Evolutionary conservation across 2,888 invertebrate genomes (phyloP).

Genomic region (Liopterus haemorrhoidalis): DNA sequence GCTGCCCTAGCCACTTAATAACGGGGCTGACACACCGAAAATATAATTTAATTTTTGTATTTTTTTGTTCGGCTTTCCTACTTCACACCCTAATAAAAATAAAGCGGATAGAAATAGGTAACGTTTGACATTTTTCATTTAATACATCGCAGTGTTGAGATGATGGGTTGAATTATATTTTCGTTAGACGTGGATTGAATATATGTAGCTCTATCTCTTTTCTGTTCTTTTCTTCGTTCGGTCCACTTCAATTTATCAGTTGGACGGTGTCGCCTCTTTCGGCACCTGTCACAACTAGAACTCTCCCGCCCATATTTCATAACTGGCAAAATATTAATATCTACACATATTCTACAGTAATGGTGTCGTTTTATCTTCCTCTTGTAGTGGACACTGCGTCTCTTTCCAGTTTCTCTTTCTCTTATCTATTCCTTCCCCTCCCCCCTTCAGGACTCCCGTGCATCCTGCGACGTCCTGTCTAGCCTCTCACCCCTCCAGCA

Average conservation of each 20-base stretch:
- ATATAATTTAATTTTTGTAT: constrained; percentile 44
- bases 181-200: constrained; percentile 43
- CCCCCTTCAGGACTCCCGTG: neutral
- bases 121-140: too few species aligned
- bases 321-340: constrained; percentile 38
- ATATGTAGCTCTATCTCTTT: constrained; percentile 30
- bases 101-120: constrained; percentile 7
- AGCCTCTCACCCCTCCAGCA: too few species aligned
- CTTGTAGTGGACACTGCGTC: constrained; percentile 1
- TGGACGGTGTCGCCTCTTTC: constrained; percentile 39
- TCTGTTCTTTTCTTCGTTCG: constrained; percentile 31
- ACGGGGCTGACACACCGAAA: constrained; percentile 43
- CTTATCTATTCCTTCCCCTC: neutral
- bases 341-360: constrained; percentile 32
- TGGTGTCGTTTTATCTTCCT: constrained; percentile 32
- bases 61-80: constrained; percentile 35
- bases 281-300: constrained; percentile 42
- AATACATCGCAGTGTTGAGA: constrained; percentile 26
- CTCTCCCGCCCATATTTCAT: constrained; percentile 40
- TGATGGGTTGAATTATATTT: constrained; percentile 40
- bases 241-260: constrained; percentile 45
- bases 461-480: too few species aligned
- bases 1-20: constrained; percentile 38
- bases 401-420: neutral
- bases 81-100: neutral